Evolutionary conservation across 2,888 invertebrate species (phyloP).

Genomic region (Drosophila mimica): DNA sequence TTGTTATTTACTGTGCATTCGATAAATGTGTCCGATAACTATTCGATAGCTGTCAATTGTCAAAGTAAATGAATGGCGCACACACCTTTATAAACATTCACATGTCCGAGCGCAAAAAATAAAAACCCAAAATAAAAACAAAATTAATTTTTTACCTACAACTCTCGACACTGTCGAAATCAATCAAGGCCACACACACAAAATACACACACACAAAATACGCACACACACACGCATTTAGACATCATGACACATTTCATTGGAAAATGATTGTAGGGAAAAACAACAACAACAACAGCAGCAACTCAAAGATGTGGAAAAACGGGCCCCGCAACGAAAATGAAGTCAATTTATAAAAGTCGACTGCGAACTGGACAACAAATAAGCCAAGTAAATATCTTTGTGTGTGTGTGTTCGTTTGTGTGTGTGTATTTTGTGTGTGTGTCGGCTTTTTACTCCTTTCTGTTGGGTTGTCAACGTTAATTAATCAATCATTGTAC

Average conservation of each 20-base stretch:
- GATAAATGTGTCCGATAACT: slow-evolving; percentile 61
- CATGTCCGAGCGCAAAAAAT: slow-evolving; percentile 28
- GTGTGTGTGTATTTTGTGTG: slow-evolving; percentile 25
- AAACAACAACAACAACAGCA: slow-evolving; percentile 46
- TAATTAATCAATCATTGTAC: slow-evolving; percentile 80
- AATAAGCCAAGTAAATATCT: slow-evolving; percentile 35
- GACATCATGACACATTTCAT: slow-evolving; percentile 64
- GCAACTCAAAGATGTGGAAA: slow-evolving; percentile 61
- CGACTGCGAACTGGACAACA: slow-evolving; percentile 65
- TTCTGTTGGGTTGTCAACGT: slow-evolving; percentile 74
- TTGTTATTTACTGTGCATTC: slow-evolving; percentile 32
- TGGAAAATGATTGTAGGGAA: slow-evolving; percentile 73
- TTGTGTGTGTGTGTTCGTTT: slow-evolving; percentile 6
- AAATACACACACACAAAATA: slow-evolving; percentile 10
- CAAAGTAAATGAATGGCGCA: slow-evolving; percentile 62
- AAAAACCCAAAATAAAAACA: slow-evolving; percentile 12
- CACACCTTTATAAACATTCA: slow-evolving; percentile 53
- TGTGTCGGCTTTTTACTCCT: slow-evolving; percentile 52
- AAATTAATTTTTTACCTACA: slow-evolving; percentile 40
- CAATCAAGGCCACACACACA: slow-evolving; percentile 67
- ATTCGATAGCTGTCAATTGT: slow-evolving; percentile 60
- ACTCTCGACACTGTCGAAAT: slow-evolving; percentile 50
- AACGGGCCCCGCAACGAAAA: slow-evolving; percentile 70
- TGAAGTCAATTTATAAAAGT: slow-evolving; percentile 77
- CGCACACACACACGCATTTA: slow-evolving; percentile 20